Conservation (phyloP, 2,113 vertebrate genomes). For the Corvus hawaiiensis region DNA sequence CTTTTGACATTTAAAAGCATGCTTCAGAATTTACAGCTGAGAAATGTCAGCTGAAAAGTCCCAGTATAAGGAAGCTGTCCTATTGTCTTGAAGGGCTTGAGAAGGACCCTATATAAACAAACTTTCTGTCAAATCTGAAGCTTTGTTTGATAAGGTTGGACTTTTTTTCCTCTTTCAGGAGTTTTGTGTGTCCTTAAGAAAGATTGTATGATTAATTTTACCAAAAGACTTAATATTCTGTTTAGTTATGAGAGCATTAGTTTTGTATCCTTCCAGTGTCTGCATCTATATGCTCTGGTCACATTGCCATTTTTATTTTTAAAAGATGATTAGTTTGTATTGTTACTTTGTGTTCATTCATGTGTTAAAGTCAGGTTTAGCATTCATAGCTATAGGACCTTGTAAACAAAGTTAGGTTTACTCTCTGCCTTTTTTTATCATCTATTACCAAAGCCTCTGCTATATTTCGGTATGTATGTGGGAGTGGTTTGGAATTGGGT, state of each 20-base stretch:
- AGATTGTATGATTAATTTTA: neutral
- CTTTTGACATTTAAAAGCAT: conserved; percentile 1
- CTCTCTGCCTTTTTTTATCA: neutral
- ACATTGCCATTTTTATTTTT: neutral
- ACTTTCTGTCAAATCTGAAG: neutral
- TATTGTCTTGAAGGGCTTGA: neutral
- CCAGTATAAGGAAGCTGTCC: neutral
- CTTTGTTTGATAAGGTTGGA: neutral
- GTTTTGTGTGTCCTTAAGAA: neutral
- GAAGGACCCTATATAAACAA: neutral
- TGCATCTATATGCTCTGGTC: neutral
- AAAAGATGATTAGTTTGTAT: neutral
- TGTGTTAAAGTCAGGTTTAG: neutral
- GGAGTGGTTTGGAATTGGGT: neutral
- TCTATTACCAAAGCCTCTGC: neutral
- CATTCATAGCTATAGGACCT: neutral
- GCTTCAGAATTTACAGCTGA: neutral
- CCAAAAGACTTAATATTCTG: neutral
- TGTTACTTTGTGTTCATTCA: neutral
- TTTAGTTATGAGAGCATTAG: neutral
- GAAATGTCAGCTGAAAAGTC: neutral
- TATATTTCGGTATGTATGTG: neutral
- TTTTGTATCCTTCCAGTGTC: neutral
- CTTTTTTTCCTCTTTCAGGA: neutral
- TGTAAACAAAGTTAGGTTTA: neutral